Evolutionary conservation across 2,888 invertebrate genomes (phyloP), one percentile per base, ranked within the genome.

Genomic region (Drosophila percnosoma): DNA sequence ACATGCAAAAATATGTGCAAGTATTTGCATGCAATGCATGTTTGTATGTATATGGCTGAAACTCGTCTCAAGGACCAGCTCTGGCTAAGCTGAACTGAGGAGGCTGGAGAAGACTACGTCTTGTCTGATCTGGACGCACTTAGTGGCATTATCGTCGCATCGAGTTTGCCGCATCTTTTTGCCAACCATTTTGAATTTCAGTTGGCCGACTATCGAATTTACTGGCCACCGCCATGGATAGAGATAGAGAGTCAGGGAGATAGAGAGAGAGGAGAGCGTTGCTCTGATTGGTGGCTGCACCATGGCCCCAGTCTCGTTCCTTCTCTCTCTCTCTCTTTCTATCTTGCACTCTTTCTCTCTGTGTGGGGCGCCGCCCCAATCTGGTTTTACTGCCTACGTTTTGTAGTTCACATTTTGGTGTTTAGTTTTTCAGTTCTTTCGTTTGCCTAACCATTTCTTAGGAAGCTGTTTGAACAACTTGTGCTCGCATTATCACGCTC

Each of bases 321-420:
- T 24, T 45, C 40, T 33, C 49, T 34, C 49, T 15, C 49, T n/a
- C 40, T n/a, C 42, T 42, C 29, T 55, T n/a, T 48, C 33, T 45
- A 33, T 58, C 42, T 42, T 27, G 31, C 34, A 34, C 54, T 88
- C 88, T 89, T 78, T 84, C 79, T 78, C 11, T 57, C 79, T 86
- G 86, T 85, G 82, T 84, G 88, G 91, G 91, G 92, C 92, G 91
- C 92, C 92, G 92, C 92, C 92, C 92, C 91, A 92, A 92, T 92
- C 92, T 91, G 92, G 86, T 92, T 92, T 86, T 82, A n/a, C 82
- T 76, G 75, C 80, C 73, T 77, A 53, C 79, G 66, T 64, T 60
- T 64, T 57, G 64, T 62, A 64, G 64, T 48, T 77, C 53, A 69
- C 27, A 60, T 72, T 59, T 60, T 42, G 18, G 18, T 42, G 48